Evolutionary conservation across 1,140 invertebrate species (phyloP), one percentile per base, ranked within the genome.

Genomic region (Orchesella cincta): DNA sequence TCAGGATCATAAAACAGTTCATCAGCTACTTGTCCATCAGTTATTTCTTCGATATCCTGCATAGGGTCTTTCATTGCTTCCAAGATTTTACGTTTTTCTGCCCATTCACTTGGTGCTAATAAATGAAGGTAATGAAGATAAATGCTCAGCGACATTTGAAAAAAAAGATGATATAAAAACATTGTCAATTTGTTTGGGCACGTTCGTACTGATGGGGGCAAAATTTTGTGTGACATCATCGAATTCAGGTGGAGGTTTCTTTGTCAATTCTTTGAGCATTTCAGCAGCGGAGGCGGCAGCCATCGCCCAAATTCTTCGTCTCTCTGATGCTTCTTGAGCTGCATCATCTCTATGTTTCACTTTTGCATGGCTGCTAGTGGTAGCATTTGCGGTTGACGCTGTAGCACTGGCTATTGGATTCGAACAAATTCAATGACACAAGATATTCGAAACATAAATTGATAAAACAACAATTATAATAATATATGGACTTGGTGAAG

Each of bases 1-100:
- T 73, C 71, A 3, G 39, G 34, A 28, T 73, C 71, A 23, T 73
- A 73, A 23, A 73, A 73, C 29, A 73, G 23, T 28, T 73, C 71
- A 28, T n/a, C 71, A 26, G 71, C 18, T 39, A 51, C 29, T 46
- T 73, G 35, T n/a, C 33, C 39, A 26, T 73, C 71, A 5, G 71
- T 18, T 3, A 67, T 46, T 46, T 73, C 71, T 73, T 73, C 71
- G 1, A 39, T 73, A 18, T 36, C 34, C 1, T 36, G 8, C 1
- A 23, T 23, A 5, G n/a, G 8, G 8, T n/a, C 33, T 14, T n/a
- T 12, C 29, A 73, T 2, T 14, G 71, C 71, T 46, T 73, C 36
- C 31, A 46, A n/a, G 3, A 35, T 35, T 23, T 14, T 23, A 5
- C 34, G 18, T 46, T 51, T 36, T 36, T 73, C 23, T 1, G 39